A percentile compares a stretch with the other conserved stretches of the same genome.
Evolutionary conservation across 2,888 invertebrate genomes (phyloP).

Genomic region (Falcaria lacertinaria): DNA sequence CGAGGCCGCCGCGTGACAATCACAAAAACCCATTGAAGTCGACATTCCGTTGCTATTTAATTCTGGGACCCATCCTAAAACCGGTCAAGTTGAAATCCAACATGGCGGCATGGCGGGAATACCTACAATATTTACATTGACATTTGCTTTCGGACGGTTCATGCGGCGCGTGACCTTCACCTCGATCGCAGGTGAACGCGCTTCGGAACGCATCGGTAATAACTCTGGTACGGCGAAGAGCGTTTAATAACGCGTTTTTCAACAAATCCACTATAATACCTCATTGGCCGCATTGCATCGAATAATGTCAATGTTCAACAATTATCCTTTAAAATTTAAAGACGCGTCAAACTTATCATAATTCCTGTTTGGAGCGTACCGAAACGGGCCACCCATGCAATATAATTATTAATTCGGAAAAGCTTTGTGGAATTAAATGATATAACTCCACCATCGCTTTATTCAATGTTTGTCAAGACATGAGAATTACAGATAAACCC

Average conservation of each 20-base stretch:
- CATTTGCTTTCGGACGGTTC: conserved; percentile 55
- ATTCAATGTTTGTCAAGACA: no score
- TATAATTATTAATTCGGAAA: no score
- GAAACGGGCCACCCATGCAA: no score
- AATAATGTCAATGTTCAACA: no score
- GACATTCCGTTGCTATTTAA: conserved; percentile 36
- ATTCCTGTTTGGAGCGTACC: no score
- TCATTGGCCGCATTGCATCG: no score
- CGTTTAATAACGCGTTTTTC: not conserved
- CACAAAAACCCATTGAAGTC: conserved; percentile 39
- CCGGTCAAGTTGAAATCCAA: conserved; percentile 64
- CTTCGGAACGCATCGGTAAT: conserved; percentile 38
- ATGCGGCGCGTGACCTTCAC: conserved; percentile 68
- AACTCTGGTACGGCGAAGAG: not conserved
- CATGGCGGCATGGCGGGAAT: conserved; percentile 64
- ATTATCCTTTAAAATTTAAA: no score
- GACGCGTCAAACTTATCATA: no score
- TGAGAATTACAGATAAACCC: no score
- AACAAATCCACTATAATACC: not conserved
- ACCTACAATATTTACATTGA: conserved; percentile 53
- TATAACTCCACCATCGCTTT: no score
- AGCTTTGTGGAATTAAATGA: no score
- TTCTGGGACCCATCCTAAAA: conserved; percentile 39
- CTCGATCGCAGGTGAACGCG: conserved; percentile 69
- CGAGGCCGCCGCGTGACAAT: conserved; percentile 18